Conservation (phyloP, 2,888 invertebrate genomes). For the Dione juno region DNA sequence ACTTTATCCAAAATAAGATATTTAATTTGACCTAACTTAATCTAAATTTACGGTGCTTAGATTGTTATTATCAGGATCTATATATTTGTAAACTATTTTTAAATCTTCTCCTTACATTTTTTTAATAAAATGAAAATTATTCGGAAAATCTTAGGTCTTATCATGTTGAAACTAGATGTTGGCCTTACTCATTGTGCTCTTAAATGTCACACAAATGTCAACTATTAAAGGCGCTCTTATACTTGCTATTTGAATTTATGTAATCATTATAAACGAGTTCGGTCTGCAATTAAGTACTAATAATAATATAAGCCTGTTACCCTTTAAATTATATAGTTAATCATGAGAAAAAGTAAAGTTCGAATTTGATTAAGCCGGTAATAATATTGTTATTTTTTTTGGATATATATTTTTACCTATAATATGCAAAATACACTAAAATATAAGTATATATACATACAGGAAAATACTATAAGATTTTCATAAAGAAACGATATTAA, state of each 20-base stretch:
- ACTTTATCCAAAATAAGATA: conserved; percentile 24
- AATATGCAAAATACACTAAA: too few species aligned
- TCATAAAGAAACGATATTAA: too few species aligned
- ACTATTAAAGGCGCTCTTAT: conserved; percentile 50
- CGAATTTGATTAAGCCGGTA: not conserved
- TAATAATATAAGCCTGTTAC: conserved; percentile 15
- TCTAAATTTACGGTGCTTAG: not conserved
- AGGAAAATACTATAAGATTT: too few species aligned
- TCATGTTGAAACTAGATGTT: conserved; percentile 32
- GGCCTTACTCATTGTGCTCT: conserved; percentile 54
- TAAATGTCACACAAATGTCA: conserved; percentile 76
- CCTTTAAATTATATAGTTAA: not conserved
- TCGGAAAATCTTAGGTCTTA: conserved; percentile 13
- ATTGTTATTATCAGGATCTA: not conserved
- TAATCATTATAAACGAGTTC: conserved; percentile 33
- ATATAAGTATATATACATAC: too few species aligned
- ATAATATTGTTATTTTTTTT: not conserved
- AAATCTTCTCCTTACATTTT: not conserved
- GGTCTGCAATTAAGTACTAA: conserved; percentile 15
- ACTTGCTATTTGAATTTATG: conserved; percentile 30
- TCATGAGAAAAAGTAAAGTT: not conserved
- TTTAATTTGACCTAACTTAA: conserved; percentile 30
- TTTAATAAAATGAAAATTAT: not conserved
- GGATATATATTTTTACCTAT: too few species aligned
- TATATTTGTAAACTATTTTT: not conserved